A percentile compares a stretch with the other conserved stretches of the same genome.
Conservation (phyloP, 2,113 vertebrate genomes). For the Macheiramphus alcinus region DNA sequence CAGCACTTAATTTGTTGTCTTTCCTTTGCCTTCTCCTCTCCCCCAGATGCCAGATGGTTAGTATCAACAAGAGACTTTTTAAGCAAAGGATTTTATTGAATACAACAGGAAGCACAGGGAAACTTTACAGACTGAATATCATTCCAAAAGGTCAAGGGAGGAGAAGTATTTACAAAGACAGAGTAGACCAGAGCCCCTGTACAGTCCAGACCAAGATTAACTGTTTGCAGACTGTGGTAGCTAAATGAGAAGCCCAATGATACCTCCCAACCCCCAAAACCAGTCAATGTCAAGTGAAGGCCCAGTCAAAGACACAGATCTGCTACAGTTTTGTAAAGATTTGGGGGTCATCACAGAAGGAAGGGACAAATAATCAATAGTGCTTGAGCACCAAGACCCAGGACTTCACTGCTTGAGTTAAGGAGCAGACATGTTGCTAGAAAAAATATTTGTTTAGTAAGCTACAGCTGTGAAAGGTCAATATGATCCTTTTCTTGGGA, state of each 20-base stretch:
- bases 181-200: not conserved
- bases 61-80: not conserved
- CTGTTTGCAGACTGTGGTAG: not conserved
- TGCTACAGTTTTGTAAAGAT: not conserved
- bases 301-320: not conserved
- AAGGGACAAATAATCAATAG: not conserved
- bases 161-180: not conserved
- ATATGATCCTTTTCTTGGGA: not conserved
- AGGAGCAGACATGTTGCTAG: not conserved
- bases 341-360: not conserved
- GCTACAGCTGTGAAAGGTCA: not conserved
- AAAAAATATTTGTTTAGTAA: not conserved
- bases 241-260: not conserved
- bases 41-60: not conserved
- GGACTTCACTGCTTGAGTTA: not conserved
- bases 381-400: not conserved
- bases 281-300: not conserved
- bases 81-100: constrained; percentile 15
- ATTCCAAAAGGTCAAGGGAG: not conserved
- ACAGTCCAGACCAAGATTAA: not conserved
- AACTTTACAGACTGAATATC: not conserved
- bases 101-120: not conserved
- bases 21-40: not conserved
- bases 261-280: not conserved
- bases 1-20: not conserved